phyloP scores from a whole-genome alignment of 1,140 invertebrate genomes.

The Eumaeus atala region DNA sequence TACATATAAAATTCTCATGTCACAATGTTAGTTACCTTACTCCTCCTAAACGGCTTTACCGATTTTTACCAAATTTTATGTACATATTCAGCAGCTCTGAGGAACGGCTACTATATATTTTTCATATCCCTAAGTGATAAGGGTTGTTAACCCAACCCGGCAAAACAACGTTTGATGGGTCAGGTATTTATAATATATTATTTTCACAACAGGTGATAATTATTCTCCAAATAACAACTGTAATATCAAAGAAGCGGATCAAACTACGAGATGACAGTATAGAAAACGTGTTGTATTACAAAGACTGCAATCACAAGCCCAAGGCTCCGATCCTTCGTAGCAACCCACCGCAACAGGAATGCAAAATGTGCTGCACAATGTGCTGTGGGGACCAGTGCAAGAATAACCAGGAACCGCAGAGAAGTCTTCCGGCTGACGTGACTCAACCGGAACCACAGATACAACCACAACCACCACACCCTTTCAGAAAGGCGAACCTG shows the following conservation, averaged over 20 bases:
- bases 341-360: conserved; percentile 25
- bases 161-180: too few relatives aligned
- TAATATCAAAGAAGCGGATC: conserved; percentile 31
- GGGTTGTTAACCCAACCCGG: too few relatives aligned
- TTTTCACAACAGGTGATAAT: conserved; percentile 38
- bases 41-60: too few relatives aligned
- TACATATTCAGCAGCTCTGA: too few relatives aligned
- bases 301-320: conserved; percentile 50
- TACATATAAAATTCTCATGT: too few relatives aligned
- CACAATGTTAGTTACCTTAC: too few relatives aligned
- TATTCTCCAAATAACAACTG: conserved; percentile 27
- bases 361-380: conserved; percentile 36
- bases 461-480: too few relatives aligned
- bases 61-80: too few relatives aligned
- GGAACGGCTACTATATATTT: too few relatives aligned
- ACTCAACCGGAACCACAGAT: conserved; percentile 16
- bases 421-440: too few relatives aligned
- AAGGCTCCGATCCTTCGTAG: conserved; percentile 13
- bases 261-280: conserved; percentile 50
- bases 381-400: conserved; percentile 52
- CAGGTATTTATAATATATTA: conserved; percentile 7
- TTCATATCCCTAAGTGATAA: too few relatives aligned
- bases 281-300: conserved; percentile 56
- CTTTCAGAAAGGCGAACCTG: too few relatives aligned
- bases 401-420: conserved; percentile 14